Conservation (phyloP, 2,888 invertebrate genomes). For the Mesorhabditis spiculigera region DNA sequence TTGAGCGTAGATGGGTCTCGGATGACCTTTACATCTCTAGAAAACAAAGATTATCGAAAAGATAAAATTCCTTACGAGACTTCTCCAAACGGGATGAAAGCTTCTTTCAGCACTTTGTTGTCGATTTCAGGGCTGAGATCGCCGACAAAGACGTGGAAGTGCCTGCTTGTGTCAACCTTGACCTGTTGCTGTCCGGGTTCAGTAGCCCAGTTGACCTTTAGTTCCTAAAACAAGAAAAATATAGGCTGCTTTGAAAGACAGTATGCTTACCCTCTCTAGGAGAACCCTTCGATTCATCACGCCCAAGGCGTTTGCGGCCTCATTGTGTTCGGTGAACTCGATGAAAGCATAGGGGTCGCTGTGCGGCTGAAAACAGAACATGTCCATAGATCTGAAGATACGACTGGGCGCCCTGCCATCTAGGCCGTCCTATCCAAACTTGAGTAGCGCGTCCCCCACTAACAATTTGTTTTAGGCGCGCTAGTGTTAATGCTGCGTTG, state of each 20-base stretch:
- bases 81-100: slow-evolving; percentile 96
- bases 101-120: slow-evolving; percentile 92
- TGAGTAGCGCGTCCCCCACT: not conserved
- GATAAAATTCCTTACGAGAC: slow-evolving; percentile 72
- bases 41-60: slow-evolving; percentile 25
- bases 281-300: slow-evolving; percentile 98
- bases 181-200: slow-evolving; percentile 82
- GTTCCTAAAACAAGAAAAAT: slow-evolving; percentile 68
- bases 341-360: slow-evolving; percentile 99
- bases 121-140: slow-evolving; percentile 98
- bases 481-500: slow-evolving; percentile 61
- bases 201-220: slow-evolving; percentile 99
- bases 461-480: not conserved
- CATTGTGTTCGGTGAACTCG: slow-evolving; percentile 91
- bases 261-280: slow-evolving; percentile 75
- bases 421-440: not conserved
- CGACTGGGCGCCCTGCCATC: no score
- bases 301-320: slow-evolving; percentile 91
- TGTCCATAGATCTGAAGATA: no score
- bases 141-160: slow-evolving; percentile 99
- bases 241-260: not conserved
- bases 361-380: slow-evolving; percentile 70
- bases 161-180: slow-evolving; percentile 78
- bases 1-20: slow-evolving; percentile 97
- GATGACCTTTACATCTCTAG: slow-evolving; percentile 90